phyloP scores from a whole-genome alignment of 2,113 vertebrate genomes.

The Procavia capensis region DNA sequence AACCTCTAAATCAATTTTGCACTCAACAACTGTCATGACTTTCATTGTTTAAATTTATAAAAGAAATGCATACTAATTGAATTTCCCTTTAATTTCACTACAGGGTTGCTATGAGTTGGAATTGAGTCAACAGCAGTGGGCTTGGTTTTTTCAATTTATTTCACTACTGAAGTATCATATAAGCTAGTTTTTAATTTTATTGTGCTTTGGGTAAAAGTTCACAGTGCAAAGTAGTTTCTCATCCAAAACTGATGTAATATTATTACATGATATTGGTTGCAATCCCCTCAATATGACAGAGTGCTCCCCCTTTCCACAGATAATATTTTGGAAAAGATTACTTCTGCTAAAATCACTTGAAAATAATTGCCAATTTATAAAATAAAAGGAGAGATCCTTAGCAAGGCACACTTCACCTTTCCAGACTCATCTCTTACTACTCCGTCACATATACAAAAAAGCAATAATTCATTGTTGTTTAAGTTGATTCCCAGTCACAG shows the following conservation, averaged over 20 bases:
- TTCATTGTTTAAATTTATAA: slow-evolving; percentile 5
- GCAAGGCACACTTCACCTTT: neutral
- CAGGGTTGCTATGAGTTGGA: too few relatives aligned
- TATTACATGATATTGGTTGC: too few relatives aligned
- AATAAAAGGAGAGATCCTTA: neutral
- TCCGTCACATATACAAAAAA: neutral
- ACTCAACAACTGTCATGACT: neutral
- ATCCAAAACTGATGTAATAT: too few relatives aligned
- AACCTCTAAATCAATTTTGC: neutral
- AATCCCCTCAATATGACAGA: too few relatives aligned
- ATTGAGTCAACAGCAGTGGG: too few relatives aligned
- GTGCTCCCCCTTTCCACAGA: too few relatives aligned
- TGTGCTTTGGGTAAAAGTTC: too few relatives aligned
- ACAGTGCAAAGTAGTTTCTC: too few relatives aligned
- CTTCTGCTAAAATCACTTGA: neutral
- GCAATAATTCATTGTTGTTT: too few relatives aligned
- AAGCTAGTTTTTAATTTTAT: too few relatives aligned
- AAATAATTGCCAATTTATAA: neutral
- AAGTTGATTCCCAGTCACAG: too few relatives aligned
- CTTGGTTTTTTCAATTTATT: too few relatives aligned
- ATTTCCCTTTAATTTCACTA: neutral
- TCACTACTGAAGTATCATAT: neutral
- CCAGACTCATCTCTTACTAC: neutral
- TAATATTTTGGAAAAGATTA: neutral
- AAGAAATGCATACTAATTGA: neutral